These are phyloP conservation scores for Chaunax sp. DNA, from an alignment of 2,797 vertebrate genomes.

Conservation along the genomic window DNA sequence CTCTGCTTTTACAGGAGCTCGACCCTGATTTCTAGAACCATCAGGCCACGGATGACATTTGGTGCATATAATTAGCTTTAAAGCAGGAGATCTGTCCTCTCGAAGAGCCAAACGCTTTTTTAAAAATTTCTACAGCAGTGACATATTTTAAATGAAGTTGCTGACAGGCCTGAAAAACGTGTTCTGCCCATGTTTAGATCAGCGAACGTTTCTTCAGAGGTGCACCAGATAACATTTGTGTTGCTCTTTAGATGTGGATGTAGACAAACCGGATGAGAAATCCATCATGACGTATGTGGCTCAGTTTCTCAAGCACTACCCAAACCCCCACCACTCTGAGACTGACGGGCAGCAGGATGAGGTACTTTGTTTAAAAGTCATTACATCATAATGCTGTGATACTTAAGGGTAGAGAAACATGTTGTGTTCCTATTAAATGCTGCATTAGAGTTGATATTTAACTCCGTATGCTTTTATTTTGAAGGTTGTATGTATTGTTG, in stretches of 20 bases:
- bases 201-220: background rate
- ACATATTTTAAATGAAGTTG: too few species aligned
- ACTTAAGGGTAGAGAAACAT: too few species aligned
- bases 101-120: too few species aligned
- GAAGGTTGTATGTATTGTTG: background rate
- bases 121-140: too few species aligned
- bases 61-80: slow-evolving; percentile 58
- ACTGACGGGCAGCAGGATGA: slow-evolving; percentile 90
- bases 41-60: slow-evolving; percentile 54
- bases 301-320: slow-evolving; percentile 97
- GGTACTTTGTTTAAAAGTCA: slow-evolving; percentile 75
- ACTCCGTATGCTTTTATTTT: background rate
- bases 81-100: slow-evolving; percentile 36
- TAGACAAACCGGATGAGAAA: slow-evolving; percentile 99
- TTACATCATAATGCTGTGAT: background rate
- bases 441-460: background rate
- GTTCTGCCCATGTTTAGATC: too few species aligned
- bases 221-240: slow-evolving; percentile 24
- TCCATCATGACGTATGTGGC: slow-evolving; percentile 99
- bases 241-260: slow-evolving; percentile 91
- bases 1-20: slow-evolving; percentile 38
- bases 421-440: too few species aligned
- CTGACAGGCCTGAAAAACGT: too few species aligned
- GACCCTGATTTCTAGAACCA: slow-evolving; percentile 56
- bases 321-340: slow-evolving; percentile 86